Conservation (phyloP, 2,797 vertebrate species). For the Hydrolagus colliei region DNA sequence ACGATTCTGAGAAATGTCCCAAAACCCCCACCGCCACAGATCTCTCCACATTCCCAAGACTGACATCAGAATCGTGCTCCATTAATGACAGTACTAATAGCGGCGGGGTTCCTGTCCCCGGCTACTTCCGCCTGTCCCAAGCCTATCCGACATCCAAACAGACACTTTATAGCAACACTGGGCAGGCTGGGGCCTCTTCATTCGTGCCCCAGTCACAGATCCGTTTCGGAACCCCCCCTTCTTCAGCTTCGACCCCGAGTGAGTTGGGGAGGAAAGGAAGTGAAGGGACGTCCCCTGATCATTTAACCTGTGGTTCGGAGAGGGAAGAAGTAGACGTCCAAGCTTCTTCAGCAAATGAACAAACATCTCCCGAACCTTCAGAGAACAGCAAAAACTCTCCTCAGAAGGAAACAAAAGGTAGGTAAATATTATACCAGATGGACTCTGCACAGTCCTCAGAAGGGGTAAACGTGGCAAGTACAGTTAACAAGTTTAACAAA, state of each 20-base stretch:
- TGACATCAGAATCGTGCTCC: slow-evolving; percentile 66
- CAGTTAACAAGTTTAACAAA: slow-evolving; percentile 27
- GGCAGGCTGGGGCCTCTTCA: slow-evolving; percentile 63
- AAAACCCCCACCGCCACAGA: slow-evolving; percentile 75
- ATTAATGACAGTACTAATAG: slow-evolving; percentile 47
- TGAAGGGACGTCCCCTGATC: slow-evolving; percentile 65
- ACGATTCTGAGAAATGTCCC: slow-evolving; percentile 87
- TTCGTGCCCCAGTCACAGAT: slow-evolving; percentile 68
- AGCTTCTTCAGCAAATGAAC: slow-evolving; percentile 75
- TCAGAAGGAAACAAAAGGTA: slow-evolving; percentile 83
- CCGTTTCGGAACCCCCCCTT: slow-evolving; percentile 69
- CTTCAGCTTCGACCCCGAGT: slow-evolving; percentile 56
- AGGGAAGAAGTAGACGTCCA: slow-evolving; percentile 70
- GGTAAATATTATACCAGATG: slow-evolving; percentile 45
- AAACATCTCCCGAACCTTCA: slow-evolving; percentile 79
- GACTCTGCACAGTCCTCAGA: slow-evolving; percentile 33
- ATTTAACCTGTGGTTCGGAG: slow-evolving; percentile 57
- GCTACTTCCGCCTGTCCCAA: slow-evolving; percentile 95
- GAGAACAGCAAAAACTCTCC: slow-evolving; percentile 74
- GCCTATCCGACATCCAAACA: slow-evolving; percentile 79
- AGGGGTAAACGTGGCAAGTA: slow-evolving; percentile 25
- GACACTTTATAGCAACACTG: slow-evolving; percentile 57
- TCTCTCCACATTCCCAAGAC: slow-evolving; percentile 68
- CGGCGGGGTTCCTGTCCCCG: slow-evolving; percentile 80
- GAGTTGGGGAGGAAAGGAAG: slow-evolving; percentile 68